Evolutionary conservation across 2,797 vertebrate genomes (phyloP), one percentile per base, ranked within the genome.

Genomic region (Danio aesculapii): DNA sequence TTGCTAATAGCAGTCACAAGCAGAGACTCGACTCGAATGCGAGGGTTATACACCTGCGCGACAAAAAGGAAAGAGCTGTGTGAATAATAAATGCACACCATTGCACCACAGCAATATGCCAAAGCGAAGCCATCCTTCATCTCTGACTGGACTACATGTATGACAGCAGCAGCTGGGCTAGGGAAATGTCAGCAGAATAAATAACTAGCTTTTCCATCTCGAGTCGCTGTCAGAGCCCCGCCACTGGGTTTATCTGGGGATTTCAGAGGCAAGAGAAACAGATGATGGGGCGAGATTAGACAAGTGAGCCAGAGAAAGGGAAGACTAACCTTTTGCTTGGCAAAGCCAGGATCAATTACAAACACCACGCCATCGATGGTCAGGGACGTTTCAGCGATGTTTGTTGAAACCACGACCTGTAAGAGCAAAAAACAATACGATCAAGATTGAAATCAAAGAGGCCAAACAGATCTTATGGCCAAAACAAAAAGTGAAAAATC

Each of bases 261-360:
- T 92, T 92, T 91, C 89, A 69, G 88, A 88, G 89, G 89, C 89
- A 90, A 89, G 88, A 90, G 90, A 88, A 86, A 81, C 90, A 90
- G 91, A 93, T 90, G 90, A 92, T 91, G 83, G 84, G 84, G 6
- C 80, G 87, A 92, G 92, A 94, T 95, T 92, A 90, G 86, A 84
- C 84, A 79, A 74, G 82, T 62, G 74, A 63, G 8, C 52, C 41
- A 87, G 77, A 87, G 82, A 59, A 62, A 30, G 21, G 21, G 84
- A 6, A 47, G 19, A 58, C 90, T 90, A 95, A 98, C 98, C 96
- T 99, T 99, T 94, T 98, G 97, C 92, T 99, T 99, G 55, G 98
- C 97, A 94, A 99, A 99, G 89, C 98, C 98, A 44, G 98, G 97
- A 96, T 99, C 98, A 87, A 99, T 99, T 90, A 99, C 98, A 93